These are phyloP conservation scores for Salvelinus namaycush DNA, from an alignment of 2,113 vertebrate species.

Conservation along the genomic window DNA sequence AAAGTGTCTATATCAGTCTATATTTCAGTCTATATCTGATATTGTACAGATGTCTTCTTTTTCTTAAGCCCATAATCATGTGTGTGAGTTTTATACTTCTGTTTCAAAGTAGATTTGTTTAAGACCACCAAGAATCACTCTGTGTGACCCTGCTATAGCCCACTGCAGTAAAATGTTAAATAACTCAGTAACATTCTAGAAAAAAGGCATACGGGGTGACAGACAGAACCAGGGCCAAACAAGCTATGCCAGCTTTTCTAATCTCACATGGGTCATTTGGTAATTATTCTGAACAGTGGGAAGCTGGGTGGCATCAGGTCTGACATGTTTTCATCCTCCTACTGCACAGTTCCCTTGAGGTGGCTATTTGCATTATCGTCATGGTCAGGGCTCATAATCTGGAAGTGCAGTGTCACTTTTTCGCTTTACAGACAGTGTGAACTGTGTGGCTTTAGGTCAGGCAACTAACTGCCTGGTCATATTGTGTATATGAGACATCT, in stretches of 20 bases:
- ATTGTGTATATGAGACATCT: neutral
- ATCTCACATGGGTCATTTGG: constrained; percentile 56
- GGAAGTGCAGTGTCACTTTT: neutral
- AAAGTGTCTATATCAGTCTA: no score
- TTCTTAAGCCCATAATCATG: no score
- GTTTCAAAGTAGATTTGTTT: no score
- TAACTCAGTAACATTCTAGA: neutral
- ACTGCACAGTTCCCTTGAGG: constrained; percentile 67
- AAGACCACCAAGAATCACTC: no score
- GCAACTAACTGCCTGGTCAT: neutral
- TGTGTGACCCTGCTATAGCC: no score
- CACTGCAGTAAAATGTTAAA: no score
- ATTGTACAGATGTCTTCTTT: no score
- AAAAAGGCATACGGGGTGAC: neutral
- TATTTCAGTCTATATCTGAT: no score
- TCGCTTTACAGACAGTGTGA: constrained; percentile 6
- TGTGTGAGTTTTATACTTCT: no score
- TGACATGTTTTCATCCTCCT: constrained; percentile 59
- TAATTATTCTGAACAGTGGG: constrained; percentile 73
- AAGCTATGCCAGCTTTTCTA: constrained; percentile 54
- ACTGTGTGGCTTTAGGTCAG: neutral
- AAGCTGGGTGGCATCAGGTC: constrained; percentile 65
- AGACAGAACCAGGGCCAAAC: constrained; percentile 53
- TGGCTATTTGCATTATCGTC: constrained; percentile 67
- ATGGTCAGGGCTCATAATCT: constrained; percentile 41